Conservation (phyloP, 92 coral and sea anemone genomes). For the Palythoa heliodiscus region DNA sequence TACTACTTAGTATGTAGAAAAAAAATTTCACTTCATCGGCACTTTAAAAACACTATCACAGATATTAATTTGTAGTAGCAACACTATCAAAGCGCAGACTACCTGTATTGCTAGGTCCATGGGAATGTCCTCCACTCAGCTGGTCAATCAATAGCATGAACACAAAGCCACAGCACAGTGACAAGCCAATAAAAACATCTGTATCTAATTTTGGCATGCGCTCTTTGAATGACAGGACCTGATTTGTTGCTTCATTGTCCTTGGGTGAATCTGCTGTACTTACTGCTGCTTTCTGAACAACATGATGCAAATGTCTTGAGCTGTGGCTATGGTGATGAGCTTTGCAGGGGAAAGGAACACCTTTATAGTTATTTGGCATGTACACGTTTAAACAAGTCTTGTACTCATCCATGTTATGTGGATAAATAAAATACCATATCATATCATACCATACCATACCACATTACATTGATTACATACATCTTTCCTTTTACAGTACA, state of each 20-base stretch:
- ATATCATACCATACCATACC: too few species aligned
- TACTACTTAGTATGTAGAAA: too few species aligned
- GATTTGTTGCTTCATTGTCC: slow-evolving; percentile 33
- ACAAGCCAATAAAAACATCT: slow-evolving; percentile 90
- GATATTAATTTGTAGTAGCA: too few species aligned
- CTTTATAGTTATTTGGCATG: too few species aligned
- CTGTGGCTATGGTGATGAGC: slow-evolving; percentile 47
- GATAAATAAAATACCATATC: too few species aligned
- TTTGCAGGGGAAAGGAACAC: background rate
- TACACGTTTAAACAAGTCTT: too few species aligned
- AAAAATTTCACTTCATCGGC: too few species aligned
- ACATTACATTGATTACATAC: too few species aligned
- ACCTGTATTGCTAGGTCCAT: slow-evolving; percentile 71
- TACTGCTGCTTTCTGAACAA: slow-evolving; percentile 13
- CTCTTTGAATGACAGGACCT: slow-evolving; percentile 50
- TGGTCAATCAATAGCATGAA: slow-evolving; percentile 93
- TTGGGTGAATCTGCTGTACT: slow-evolving; percentile 6
- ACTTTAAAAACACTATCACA: too few species aligned
- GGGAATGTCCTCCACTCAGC: slow-evolving; percentile 95
- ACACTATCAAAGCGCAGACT: background rate
- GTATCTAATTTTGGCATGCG: slow-evolving; percentile 88
- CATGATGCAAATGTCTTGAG: slow-evolving; percentile 58
- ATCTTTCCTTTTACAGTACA: too few species aligned
- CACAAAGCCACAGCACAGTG: slow-evolving; percentile 93
- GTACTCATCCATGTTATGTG: too few species aligned